Percentiles rank a stretch among this genome's conserved stretches.
These are phyloP conservation scores for Caenorhabditis angaria DNA, from an alignment of 2,888 invertebrate genomes.

Conservation along the genomic window DNA sequence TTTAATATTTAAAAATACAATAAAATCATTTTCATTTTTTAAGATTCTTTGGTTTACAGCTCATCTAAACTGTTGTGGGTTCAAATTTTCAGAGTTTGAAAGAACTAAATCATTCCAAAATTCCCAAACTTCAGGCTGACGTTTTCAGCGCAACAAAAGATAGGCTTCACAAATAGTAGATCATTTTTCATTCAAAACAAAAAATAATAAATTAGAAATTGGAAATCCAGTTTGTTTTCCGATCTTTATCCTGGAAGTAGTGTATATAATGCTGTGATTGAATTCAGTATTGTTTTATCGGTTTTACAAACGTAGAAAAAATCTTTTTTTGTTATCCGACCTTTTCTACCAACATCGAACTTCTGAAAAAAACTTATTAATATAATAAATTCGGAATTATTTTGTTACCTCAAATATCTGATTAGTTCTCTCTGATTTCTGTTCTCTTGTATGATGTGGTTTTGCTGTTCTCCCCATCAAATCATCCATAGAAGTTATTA, in stretches of 20 bases:
- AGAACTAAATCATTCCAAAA: no score
- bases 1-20: neutral
- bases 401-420: constrained; percentile 49
- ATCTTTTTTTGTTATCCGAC: constrained; percentile 60
- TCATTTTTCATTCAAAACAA: neutral
- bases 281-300: constrained; percentile 56
- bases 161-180: no score
- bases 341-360: constrained; percentile 58
- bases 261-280: constrained; percentile 61
- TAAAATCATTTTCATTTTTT: neutral
- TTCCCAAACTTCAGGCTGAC: no score
- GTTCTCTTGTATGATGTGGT: constrained; percentile 53
- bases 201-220: neutral
- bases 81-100: no score
- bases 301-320: constrained; percentile 63
- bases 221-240: neutral
- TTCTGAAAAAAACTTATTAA: constrained; percentile 52
- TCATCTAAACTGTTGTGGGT: no score
- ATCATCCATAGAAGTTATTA: constrained; percentile 68
- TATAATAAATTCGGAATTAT: neutral
- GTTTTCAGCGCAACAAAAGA: no score
- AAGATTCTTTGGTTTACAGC: no score
- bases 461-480: constrained; percentile 60
- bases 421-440: constrained; percentile 51
- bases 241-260: constrained; percentile 53